Evolutionary conservation across 1,140 invertebrate genomes (phyloP).

Genomic region (Drosophila sulfurigaster): DNA sequence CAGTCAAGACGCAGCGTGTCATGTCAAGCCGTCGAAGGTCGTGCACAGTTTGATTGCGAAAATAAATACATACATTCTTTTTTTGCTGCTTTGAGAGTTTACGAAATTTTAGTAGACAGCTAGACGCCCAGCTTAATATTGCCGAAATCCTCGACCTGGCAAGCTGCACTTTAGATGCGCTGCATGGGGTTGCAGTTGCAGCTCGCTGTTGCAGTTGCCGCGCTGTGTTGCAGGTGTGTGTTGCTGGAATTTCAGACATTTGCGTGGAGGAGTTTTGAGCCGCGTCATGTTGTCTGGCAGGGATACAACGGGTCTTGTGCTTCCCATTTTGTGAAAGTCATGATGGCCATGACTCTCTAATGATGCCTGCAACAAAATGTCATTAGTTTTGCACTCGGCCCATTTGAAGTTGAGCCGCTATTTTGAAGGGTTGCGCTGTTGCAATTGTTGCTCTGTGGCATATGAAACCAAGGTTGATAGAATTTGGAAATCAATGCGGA

Average conservation of each 20-base stretch:
- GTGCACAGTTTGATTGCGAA: constrained; percentile 56
- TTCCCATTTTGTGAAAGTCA: constrained; percentile 59
- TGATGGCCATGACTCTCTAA: constrained; percentile 69
- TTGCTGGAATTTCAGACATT: constrained; percentile 35
- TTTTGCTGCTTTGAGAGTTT: constrained; percentile 17
- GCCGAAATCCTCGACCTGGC: constrained; percentile 12
- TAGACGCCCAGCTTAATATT: constrained; percentile 63
- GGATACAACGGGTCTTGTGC: constrained; percentile 11
- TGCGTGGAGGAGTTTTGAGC: constrained; percentile 29
- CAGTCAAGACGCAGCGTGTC: constrained; percentile 26
- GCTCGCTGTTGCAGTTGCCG: constrained; percentile 8
- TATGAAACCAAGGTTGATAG: constrained; percentile 24
- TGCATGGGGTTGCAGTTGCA: constrained; percentile 48
- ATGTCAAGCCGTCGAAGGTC: constrained; percentile 43
- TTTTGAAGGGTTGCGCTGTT: constrained; percentile 62
- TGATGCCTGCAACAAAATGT: constrained; percentile 73
- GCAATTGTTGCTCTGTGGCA: constrained; percentile 25
- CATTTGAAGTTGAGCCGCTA: constrained; percentile 59
- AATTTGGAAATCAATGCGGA: neutral
- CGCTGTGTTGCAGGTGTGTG: constrained; percentile 59
- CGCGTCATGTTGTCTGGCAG: constrained; percentile 72
- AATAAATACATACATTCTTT: neutral
- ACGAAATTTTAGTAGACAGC: constrained; percentile 54
- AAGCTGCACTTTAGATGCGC: constrained; percentile 43
- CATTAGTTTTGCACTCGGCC: constrained; percentile 73